Evolutionary conservation across 2,113 vertebrate species (phyloP), one percentile per base, ranked within the genome.

Genomic region (Rostratula benghalensis): DNA sequence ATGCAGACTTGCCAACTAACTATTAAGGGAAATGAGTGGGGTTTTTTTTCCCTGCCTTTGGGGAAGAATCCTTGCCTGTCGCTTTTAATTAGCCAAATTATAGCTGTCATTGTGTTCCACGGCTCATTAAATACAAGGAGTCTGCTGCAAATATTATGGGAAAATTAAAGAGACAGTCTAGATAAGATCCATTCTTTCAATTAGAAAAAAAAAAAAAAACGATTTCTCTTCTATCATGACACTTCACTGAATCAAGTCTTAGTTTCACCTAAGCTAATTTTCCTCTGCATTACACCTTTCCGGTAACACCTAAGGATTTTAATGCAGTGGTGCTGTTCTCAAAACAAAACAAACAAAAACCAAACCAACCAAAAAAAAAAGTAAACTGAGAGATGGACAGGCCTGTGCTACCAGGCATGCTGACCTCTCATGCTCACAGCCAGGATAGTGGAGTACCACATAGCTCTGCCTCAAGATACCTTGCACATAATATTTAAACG

Each of bases 11-110:
- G 37, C 51, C 54, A 83, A 64, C 23, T 59, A 82, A 7, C 30
- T 64, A 28, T 50, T 86, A 53, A 70, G 76, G 88, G 83, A 90
- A 96, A 85, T 28, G 20, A 79, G 70, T 51, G 60, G 65, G 21
- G 31, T 22, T 96, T 93, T 93, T 90, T 76, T 39, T 39, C 39
- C 61, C 76, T 92, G 54, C 73, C 71, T 83, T 77, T 86, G 86
- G 85, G 59, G 60, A 88, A 89, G 91, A 86, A 86, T 90, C 64
- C 25, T 77, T 75, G 76, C 77, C 51, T 92, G 64, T 83, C 11
- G 0, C 80, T 91, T 93, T 86, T 95, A 93, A 94, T 96, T 89
- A 95, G 86, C 56, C 64, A 81, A 81, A 95, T 89, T 83, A 63
- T 63, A 70, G 76, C 76, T 92, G 91, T 83, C 68, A 56, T 83